Percentiles rank a stretch among this genome's conserved stretches.
Evolutionary conservation across 2,113 vertebrate genomes (phyloP).

Genomic region (Globicephala melas): DNA sequence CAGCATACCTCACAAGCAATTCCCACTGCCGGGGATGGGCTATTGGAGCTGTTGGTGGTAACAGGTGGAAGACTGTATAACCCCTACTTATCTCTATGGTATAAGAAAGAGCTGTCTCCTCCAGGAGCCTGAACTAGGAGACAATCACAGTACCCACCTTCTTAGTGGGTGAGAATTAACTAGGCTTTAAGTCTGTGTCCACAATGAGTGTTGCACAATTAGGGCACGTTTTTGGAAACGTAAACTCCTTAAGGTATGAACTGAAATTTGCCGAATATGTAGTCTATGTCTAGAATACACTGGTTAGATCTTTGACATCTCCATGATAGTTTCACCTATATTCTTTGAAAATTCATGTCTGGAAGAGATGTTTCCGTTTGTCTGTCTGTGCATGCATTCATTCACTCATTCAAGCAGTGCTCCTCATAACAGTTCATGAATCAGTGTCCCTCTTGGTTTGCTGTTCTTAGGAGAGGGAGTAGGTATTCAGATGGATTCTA

Average conservation of each 20-base stretch:
- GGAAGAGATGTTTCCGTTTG: neutral
- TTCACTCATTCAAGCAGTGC: neutral
- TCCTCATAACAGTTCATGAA: accelerated
- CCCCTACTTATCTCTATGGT: neutral
- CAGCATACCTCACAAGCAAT: constrained; percentile 39
- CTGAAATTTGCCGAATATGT: neutral
- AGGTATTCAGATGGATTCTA: neutral
- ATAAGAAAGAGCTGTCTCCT: neutral
- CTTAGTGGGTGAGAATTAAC: neutral
- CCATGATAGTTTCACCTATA: neutral
- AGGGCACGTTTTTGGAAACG: neutral
- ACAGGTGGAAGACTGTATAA: constrained; percentile 16
- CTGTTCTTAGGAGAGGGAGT: no score
- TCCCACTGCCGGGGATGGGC: constrained; percentile 53
- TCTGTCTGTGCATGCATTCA: neutral
- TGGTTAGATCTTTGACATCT: neutral
- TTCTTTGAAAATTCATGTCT: neutral
- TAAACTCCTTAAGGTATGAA: neutral
- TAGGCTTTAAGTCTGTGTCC: neutral
- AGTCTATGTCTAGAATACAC: neutral
- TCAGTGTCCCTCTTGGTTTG: neutral
- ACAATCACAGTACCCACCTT: neutral
- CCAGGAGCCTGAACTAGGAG: neutral
- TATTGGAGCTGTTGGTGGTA: constrained; percentile 57
- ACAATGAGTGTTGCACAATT: neutral